These are phyloP conservation scores for Ceratosolen solmsi DNA, from an alignment of 1,140 invertebrate species.

Conservation along the genomic window DNA sequence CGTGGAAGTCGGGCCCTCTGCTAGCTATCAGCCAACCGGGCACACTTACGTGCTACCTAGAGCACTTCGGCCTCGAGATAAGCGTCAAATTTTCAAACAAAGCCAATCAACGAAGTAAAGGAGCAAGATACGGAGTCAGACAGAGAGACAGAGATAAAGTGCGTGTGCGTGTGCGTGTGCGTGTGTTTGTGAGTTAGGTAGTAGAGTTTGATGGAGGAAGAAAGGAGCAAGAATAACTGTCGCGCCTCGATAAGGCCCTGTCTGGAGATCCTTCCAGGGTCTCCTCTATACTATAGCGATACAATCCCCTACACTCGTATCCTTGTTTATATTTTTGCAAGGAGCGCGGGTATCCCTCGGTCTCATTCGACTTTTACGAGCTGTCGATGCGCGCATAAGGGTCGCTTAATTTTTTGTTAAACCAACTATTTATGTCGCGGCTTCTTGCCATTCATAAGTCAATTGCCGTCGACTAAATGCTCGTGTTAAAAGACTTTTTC, in stretches of 20 bases:
- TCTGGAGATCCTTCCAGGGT: constrained; percentile 42
- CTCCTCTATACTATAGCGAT: neutral
- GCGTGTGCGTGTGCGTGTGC: no score
- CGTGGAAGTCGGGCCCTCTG: constrained; percentile 67
- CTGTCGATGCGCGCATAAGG: neutral
- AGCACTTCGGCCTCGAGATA: constrained; percentile 9
- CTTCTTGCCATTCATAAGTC: no score
- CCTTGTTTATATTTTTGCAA: neutral
- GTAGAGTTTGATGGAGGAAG: neutral
- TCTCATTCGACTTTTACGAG: neutral
- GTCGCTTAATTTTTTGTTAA: no score
- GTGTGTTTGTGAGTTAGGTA: neutral
- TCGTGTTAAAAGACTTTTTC: no score
- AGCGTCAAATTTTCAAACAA: constrained; percentile 41
- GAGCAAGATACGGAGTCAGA: neutral
- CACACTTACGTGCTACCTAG: constrained; percentile 65
- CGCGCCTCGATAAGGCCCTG: neutral
- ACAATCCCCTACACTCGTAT: neutral
- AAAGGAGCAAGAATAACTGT: constrained; percentile 11
- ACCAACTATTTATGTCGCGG: no score
- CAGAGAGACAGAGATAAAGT: no score
- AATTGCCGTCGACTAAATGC: no score
- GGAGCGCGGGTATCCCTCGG: neutral
- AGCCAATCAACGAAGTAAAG: constrained; percentile 32
- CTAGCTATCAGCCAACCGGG: constrained; percentile 66